These are phyloP conservation scores for Diploptera punctata DNA, from an alignment of 2,888 invertebrate species.

Conservation along the genomic window DNA sequence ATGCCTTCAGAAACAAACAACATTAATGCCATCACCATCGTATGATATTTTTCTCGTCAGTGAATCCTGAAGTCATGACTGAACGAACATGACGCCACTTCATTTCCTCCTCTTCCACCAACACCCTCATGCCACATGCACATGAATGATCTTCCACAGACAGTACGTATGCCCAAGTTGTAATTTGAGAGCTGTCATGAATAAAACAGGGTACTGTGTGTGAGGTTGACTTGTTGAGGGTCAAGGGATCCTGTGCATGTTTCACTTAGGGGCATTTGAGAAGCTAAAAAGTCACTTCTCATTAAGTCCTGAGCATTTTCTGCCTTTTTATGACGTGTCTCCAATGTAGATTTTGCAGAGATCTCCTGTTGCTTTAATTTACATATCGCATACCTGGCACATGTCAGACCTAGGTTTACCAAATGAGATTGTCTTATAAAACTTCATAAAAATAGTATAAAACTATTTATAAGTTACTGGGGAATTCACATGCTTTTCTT, in stretches of 20 bases:
- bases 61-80: neutral
- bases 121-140: conserved; percentile 1
- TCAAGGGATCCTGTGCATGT: neutral
- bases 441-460: neutral
- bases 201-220: neutral
- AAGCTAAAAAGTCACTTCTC: neutral
- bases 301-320: neutral
- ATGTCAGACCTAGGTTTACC: neutral
- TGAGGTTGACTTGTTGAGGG: neutral
- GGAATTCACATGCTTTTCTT: neutral
- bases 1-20: too few relatives aligned
- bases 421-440: neutral
- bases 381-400: neutral
- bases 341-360: neutral
- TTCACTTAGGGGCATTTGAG: neutral
- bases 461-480: neutral
- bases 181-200: conserved; percentile 4
- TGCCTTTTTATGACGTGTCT: conserved; percentile 1
- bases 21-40: too few relatives aligned
- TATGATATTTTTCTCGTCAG: too few relatives aligned
- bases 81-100: neutral
- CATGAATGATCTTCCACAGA: neutral
- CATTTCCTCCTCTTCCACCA: neutral
- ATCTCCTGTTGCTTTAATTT: neutral
- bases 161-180: neutral